phyloP scores from a whole-genome alignment of 2,113 vertebrate species.

The Petaurus breviceps region DNA sequence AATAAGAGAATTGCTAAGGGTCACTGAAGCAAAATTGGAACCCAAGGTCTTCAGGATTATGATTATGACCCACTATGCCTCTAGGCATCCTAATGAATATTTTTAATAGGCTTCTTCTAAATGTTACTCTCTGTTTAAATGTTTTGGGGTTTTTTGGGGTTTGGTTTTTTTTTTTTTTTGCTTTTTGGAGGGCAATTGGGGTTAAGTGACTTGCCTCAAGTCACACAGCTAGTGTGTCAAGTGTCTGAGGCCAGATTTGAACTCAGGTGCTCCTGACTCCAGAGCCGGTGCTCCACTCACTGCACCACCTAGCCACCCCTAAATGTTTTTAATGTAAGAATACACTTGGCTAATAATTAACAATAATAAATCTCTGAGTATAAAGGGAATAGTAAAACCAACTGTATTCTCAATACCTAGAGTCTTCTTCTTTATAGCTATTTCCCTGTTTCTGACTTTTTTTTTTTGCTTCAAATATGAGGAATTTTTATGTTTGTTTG shows the following conservation, averaged over 20 bases:
- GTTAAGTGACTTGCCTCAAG: too few relatives aligned
- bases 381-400: slow-evolving; percentile 47
- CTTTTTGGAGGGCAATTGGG: too few relatives aligned
- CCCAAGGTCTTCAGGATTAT: background rate
- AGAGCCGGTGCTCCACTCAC: too few relatives aligned
- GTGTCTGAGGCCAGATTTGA: too few relatives aligned
- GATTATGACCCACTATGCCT: background rate
- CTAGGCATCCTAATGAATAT: background rate
- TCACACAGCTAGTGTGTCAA: too few relatives aligned
- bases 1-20: background rate
- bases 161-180: too few relatives aligned
- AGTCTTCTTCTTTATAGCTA: slow-evolving; percentile 50
- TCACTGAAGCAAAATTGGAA: background rate
- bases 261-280: too few relatives aligned
- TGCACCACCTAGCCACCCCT: too few relatives aligned
- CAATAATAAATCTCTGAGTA: slow-evolving; percentile 10
- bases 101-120: slow-evolving; percentile 11
- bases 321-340: slow-evolving; percentile 49
- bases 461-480: background rate
- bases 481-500: slow-evolving; percentile 19
- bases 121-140: slow-evolving; percentile 13
- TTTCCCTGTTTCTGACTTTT: slow-evolving; percentile 35
- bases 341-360: slow-evolving; percentile 12
- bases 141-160: too few relatives aligned
- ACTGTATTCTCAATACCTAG: slow-evolving; percentile 30